These are phyloP conservation scores for Dynastes tityus DNA, from an alignment of 2,888 invertebrate species.

Conservation along the genomic window DNA sequence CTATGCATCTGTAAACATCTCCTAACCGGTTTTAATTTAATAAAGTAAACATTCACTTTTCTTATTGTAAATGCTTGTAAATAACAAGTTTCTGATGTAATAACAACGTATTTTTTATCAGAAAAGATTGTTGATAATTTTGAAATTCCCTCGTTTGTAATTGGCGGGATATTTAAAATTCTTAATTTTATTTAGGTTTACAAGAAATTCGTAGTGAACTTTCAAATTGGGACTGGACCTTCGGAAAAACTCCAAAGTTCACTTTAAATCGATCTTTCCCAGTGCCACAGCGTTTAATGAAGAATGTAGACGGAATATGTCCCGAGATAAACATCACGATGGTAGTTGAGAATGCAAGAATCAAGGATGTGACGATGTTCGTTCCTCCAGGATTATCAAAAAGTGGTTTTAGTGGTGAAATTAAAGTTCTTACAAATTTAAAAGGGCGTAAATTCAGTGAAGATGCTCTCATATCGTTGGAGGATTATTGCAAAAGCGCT, in stretches of 20 bases:
- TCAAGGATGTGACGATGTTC: slow-evolving; percentile 78
- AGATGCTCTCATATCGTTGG: slow-evolving; percentile 76
- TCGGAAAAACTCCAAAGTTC: slow-evolving; percentile 90
- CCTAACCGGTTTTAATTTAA: background rate
- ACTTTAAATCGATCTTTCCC: slow-evolving; percentile 79
- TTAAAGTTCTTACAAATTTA: slow-evolving; percentile 76
- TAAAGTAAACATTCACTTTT: slow-evolving; percentile 21
- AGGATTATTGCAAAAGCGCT: slow-evolving; percentile 66
- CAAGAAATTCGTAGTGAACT: slow-evolving; percentile 80
- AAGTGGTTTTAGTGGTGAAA: slow-evolving; percentile 77
- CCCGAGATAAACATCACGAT: slow-evolving; percentile 76
- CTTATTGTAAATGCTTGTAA: slow-evolving; percentile 3
- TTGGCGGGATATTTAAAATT: no score
- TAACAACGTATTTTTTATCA: slow-evolving; percentile 1
- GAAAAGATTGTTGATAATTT: no score
- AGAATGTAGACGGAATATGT: slow-evolving; percentile 66
- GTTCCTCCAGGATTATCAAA: slow-evolving; percentile 77
- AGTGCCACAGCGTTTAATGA: slow-evolving; percentile 73
- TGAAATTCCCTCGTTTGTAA: no score
- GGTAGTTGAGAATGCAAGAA: slow-evolving; percentile 78
- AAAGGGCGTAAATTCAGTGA: slow-evolving; percentile 79
- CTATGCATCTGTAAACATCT: background rate
- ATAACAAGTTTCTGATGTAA: slow-evolving; percentile 6
- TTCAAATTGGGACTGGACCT: slow-evolving; percentile 90
- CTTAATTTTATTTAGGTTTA: slow-evolving; percentile 73